Conservation (phyloP, 1,140 invertebrate species). For the Penaeus vannamei region DNA sequence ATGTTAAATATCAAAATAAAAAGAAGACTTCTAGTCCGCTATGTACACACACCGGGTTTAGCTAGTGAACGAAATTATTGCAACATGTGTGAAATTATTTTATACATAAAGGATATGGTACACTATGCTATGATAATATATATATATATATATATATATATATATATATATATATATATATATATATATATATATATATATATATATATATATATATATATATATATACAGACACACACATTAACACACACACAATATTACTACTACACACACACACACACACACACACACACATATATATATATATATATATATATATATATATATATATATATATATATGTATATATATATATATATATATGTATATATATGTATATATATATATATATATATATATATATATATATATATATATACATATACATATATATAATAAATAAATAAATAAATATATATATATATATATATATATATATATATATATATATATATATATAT, state of each 20-base stretch:
- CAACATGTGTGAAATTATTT: too few species aligned
- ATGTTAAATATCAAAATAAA: too few species aligned
- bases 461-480: slow-evolving; percentile 10
- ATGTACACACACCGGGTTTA: too few species aligned
- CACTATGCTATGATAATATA: neutral
- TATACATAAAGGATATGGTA: too few species aligned
- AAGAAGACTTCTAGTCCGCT: too few species aligned
- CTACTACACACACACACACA: neutral
- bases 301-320: slow-evolving; percentile 28
- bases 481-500: neutral
- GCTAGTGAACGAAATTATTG: too few species aligned
- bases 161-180: slow-evolving; percentile 17
- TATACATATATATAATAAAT: slow-evolving; percentile 28
- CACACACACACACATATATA: neutral
- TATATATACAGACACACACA: neutral
- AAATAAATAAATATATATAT: slow-evolving; percentile 3
- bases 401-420: slow-evolving; percentile 23
- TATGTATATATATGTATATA: neutral
- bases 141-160: slow-evolving; percentile 19
- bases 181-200: slow-evolving; percentile 33
- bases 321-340: slow-evolving; percentile 28
- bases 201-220: slow-evolving; percentile 33
- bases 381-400: slow-evolving; percentile 1
- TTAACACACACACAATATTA: neutral
- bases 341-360: slow-evolving; percentile 23